Evolutionary conservation across 2,113 vertebrate species (phyloP).

Genomic region (Engraulis encrasicolus): DNA sequence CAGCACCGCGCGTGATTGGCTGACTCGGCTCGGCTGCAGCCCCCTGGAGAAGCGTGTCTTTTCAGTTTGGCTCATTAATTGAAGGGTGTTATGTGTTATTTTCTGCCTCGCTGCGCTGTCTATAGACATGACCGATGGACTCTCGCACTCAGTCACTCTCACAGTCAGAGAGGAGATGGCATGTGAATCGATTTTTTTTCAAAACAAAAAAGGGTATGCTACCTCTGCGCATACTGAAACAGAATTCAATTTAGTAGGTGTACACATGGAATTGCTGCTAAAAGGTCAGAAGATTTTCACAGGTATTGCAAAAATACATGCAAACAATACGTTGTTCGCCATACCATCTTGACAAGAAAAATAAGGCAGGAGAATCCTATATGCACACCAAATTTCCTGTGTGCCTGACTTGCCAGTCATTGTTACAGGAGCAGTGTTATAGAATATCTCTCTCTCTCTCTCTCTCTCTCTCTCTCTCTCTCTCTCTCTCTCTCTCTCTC

Average conservation of each 20-base stretch:
- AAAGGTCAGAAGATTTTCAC: too few species aligned
- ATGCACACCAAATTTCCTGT: too few species aligned
- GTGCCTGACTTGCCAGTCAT: too few species aligned
- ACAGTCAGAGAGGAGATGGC: not conserved
- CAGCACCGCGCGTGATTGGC: conserved; percentile 46
- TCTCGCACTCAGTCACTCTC: not conserved
- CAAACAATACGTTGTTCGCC: too few species aligned
- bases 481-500: too few species aligned
- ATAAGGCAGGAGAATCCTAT: too few species aligned
- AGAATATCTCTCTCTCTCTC: too few species aligned
- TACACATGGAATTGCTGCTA: too few species aligned
- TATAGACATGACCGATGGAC: conserved; percentile 45
- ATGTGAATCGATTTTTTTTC: not conserved
- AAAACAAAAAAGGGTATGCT: not conserved
- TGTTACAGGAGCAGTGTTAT: too few species aligned
- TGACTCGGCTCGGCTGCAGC: conserved; percentile 64
- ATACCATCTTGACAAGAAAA: too few species aligned
- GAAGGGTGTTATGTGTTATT: conserved; percentile 83
- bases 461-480: too few species aligned
- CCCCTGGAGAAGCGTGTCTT: conserved; percentile 75
- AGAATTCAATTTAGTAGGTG: not conserved
- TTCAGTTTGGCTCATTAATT: conserved; percentile 80
- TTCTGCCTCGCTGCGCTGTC: conserved; percentile 82
- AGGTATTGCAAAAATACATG: too few species aligned
- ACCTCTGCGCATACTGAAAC: not conserved